Percentiles rank a stretch among this genome's conserved stretches.
Conservation (phyloP, 2,113 vertebrate genomes). For the Xyrauchen texanus region DNA sequence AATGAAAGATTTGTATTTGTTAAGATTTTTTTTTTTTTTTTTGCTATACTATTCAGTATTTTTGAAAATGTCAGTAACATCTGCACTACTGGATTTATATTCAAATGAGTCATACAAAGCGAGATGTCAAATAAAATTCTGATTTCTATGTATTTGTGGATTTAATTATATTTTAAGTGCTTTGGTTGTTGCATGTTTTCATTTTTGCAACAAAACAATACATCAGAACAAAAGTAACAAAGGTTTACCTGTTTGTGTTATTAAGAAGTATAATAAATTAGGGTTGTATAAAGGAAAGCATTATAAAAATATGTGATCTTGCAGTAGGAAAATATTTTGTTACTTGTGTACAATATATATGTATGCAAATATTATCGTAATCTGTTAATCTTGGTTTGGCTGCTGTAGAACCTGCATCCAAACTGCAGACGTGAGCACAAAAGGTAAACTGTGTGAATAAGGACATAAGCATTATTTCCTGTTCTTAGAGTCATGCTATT, state of each 20-base stretch:
- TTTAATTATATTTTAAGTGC: not conserved
- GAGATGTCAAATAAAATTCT: not conserved
- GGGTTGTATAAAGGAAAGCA: too few relatives aligned
- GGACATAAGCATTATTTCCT: conserved; percentile 35
- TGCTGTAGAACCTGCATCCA: not conserved
- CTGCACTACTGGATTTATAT: not conserved
- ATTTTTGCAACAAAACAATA: not conserved
- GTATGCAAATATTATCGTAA: not conserved
- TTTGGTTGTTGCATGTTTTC: not conserved
- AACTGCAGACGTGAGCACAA: conserved; percentile 10
- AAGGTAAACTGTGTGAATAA: conserved; percentile 18
- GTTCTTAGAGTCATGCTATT: too few relatives aligned
- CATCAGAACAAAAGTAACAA: too few relatives aligned
- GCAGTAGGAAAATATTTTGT: too few relatives aligned
- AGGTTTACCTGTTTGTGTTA: too few relatives aligned
- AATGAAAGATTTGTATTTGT: too few relatives aligned
- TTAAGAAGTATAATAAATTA: too few relatives aligned
- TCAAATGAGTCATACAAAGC: not conserved
- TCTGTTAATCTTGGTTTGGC: too few relatives aligned
- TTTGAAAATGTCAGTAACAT: not conserved
- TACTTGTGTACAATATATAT: not conserved
- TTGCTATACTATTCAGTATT: not conserved
- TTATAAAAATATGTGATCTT: too few relatives aligned
- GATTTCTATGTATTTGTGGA: not conserved
- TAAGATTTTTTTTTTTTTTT: too few relatives aligned